These are phyloP conservation scores for Remorina albescens DNA, from an alignment of 2,797 vertebrate genomes.

Conservation along the genomic window DNA sequence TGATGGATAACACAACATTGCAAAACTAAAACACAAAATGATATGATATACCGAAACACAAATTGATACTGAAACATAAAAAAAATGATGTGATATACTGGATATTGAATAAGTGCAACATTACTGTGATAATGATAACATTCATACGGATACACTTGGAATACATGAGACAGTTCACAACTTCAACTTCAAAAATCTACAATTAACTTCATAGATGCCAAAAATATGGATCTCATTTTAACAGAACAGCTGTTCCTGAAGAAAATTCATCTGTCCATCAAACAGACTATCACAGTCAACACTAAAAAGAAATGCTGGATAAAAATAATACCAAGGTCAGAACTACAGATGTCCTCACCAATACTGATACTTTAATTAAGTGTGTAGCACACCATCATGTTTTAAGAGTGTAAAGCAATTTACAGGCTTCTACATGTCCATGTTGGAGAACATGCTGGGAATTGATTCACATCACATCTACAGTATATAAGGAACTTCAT, in stretches of 20 bases:
- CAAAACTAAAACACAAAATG: too few relatives aligned
- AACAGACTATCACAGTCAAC: not conserved
- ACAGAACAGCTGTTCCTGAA: not conserved
- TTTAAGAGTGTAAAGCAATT: not conserved
- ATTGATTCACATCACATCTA: constrained; percentile 1
- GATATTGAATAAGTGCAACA: too few relatives aligned
- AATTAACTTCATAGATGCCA: not conserved
- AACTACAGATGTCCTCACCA: not conserved
- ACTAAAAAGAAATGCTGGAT: not conserved
- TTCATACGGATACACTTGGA: too few relatives aligned
- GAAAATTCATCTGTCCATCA: not conserved
- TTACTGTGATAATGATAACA: too few relatives aligned
- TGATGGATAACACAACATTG: too few relatives aligned
- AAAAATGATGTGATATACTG: too few relatives aligned
- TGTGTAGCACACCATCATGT: not conserved
- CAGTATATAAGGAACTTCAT: not conserved
- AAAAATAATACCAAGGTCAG: not conserved
- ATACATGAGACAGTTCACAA: too few relatives aligned
- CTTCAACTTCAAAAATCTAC: not conserved
- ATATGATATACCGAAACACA: too few relatives aligned
- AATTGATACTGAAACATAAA: too few relatives aligned
- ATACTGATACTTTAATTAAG: not conserved
- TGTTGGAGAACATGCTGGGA: not conserved
- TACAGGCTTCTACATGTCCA: not conserved
- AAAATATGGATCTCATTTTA: not conserved